Evolutionary conservation across 2,797 vertebrate species (phyloP).

Genomic region (Labeo calbasu): DNA sequence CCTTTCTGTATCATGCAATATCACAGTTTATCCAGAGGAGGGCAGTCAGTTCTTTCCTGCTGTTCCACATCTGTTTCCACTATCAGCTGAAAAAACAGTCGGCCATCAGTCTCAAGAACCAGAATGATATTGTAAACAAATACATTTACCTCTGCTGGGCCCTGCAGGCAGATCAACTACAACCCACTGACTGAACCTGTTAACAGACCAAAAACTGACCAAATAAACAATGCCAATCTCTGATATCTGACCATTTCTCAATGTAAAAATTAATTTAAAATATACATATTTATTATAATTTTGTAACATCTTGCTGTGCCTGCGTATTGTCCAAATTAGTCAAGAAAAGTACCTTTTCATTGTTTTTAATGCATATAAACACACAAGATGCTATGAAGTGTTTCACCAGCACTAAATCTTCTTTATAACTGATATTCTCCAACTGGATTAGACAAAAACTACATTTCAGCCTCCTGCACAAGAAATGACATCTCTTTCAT

Average conservation of each 20-base stretch:
- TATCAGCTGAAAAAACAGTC: neutral
- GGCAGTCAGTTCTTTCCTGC: conserved; percentile 18
- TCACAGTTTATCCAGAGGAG: conserved; percentile 20
- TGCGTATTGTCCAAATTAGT: no score
- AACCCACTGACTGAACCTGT: neutral
- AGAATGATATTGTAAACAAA: conserved; percentile 4
- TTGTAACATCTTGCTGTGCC: no score
- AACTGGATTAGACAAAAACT: neutral
- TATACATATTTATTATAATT: no score
- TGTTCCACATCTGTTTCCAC: neutral
- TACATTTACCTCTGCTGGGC: neutral
- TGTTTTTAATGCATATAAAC: no score
- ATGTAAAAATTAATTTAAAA: no score
- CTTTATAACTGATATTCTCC: neutral
- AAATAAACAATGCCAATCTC: neutral
- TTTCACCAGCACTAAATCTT: neutral
- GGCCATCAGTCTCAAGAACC: neutral
- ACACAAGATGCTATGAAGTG: no score
- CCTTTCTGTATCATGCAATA: neutral
- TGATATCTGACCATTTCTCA: neutral
- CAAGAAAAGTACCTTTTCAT: no score
- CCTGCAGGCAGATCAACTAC: neutral
- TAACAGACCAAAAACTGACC: neutral
- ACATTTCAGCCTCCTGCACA: neutral
- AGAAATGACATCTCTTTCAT: neutral